These are phyloP conservation scores for Heliconius ismenius DNA, from an alignment of 2,888 invertebrate genomes.

Conservation along the genomic window DNA sequence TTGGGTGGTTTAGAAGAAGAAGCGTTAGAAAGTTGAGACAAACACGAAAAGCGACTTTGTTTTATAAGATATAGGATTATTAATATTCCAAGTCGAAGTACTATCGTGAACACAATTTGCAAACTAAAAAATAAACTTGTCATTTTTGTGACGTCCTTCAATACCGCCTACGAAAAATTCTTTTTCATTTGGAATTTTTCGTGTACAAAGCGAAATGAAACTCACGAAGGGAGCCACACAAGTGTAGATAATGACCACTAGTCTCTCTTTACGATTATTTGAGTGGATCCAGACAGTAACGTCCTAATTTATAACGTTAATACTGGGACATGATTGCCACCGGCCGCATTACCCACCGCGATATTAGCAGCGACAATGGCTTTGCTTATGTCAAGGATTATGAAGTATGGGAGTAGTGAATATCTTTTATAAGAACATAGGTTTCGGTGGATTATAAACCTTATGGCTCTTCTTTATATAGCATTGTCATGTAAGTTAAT, in stretches of 20 bases:
- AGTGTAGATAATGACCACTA: conserved; percentile 72
- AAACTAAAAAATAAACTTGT: not conserved
- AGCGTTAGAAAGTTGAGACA: no score
- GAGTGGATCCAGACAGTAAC: conserved; percentile 72
- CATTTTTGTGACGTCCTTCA: conserved; percentile 13
- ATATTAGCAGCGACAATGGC: conserved; percentile 52
- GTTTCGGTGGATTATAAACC: not conserved
- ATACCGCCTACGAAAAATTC: conserved; percentile 27
- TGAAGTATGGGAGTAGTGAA: conserved; percentile 36
- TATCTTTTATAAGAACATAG: conserved; percentile 30
- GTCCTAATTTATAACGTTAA: conserved; percentile 81
- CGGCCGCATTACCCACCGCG: conserved; percentile 48
- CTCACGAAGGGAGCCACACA: conserved; percentile 61
- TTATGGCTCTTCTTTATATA: not conserved
- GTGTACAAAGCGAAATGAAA: conserved; percentile 56
- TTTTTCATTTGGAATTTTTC: conserved; percentile 47
- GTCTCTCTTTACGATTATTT: conserved; percentile 75
- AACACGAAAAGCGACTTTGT: no score
- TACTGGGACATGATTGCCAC: conserved; percentile 68
- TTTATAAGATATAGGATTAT: no score
- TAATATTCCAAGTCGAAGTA: not conserved
- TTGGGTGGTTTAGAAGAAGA: no score
- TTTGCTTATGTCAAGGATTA: conserved; percentile 43
- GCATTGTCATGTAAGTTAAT: not conserved
- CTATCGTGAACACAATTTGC: not conserved